Percentiles rank a stretch among this genome's conserved stretches.
Evolutionary conservation across 2,113 vertebrate species (phyloP).

Genomic region (Ranitomeya variabilis): DNA sequence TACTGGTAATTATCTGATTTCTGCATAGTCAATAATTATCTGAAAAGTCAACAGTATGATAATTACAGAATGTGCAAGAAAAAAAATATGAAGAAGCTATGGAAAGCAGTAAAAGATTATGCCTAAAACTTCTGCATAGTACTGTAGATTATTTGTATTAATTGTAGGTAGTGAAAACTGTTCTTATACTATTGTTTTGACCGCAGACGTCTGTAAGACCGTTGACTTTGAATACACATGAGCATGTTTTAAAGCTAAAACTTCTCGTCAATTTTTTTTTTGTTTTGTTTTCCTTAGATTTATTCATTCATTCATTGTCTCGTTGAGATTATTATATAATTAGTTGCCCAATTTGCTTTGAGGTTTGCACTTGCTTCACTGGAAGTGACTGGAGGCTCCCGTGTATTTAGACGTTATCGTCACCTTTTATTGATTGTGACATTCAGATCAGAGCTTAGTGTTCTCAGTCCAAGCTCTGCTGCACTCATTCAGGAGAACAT

Average conservation of each 20-base stretch:
- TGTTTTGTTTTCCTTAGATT: neutral
- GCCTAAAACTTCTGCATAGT: too few species aligned
- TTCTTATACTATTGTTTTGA: neutral
- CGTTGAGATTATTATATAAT: neutral
- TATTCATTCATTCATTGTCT: neutral
- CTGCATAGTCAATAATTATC: neutral
- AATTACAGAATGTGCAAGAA: neutral
- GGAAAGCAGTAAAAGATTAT: too few species aligned
- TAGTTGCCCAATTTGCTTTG: neutral
- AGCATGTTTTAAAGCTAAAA: neutral
- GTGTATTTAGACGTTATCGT: slow-evolving; percentile 17
- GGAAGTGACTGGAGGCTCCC: neutral
- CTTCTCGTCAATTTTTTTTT: neutral
- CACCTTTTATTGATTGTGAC: slow-evolving; percentile 18
- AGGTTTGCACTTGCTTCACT: neutral
- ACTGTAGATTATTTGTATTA: too few species aligned
- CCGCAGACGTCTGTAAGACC: neutral
- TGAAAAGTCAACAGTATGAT: neutral
- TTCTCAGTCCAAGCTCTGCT: neutral
- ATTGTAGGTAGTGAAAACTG: neutral
- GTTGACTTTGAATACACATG: neutral
- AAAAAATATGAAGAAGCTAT: too few species aligned
- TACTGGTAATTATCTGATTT: neutral
- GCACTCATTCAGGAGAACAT: slow-evolving; percentile 27
- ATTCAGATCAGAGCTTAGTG: slow-evolving; percentile 26